These are phyloP conservation scores for Trachelus troglodyta DNA, from an alignment of 2,888 invertebrate species.

Conservation along the genomic window DNA sequence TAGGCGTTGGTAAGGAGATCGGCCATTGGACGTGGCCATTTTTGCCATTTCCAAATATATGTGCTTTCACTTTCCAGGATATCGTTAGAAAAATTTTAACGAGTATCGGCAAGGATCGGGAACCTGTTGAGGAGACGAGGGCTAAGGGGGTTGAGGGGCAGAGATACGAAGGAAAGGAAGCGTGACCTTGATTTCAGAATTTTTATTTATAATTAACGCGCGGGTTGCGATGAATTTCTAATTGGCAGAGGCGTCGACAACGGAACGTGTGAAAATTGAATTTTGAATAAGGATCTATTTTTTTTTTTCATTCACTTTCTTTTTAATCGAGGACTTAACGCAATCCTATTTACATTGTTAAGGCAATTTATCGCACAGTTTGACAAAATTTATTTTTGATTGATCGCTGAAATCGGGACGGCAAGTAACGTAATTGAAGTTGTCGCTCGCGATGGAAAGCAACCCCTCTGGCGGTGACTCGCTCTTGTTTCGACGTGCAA, in stretches of 20 bases:
- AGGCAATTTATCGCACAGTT: too few relatives aligned
- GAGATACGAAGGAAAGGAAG: neutral
- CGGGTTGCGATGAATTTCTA: too few relatives aligned
- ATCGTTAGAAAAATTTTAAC: conserved; percentile 15
- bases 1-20: conserved; percentile 9
- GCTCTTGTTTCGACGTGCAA: conserved; percentile 28
- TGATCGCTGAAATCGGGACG: too few relatives aligned
- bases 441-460: conserved; percentile 39
- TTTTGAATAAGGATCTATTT: too few relatives aligned
- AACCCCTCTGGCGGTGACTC: conserved; percentile 38
- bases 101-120: conserved; percentile 10
- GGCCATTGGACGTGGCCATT: conserved; percentile 44
- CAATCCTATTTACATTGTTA: too few relatives aligned
- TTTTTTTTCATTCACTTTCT: too few relatives aligned
- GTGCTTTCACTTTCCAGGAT: conserved; percentile 60
- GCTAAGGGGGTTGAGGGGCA: neutral
- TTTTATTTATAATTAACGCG: too few relatives aligned
- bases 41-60: conserved; percentile 59
- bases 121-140: conserved; percentile 18
- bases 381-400: too few relatives aligned
- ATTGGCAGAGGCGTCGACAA: too few relatives aligned
- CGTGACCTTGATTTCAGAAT: neutral
- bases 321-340: too few relatives aligned
- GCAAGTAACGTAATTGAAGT: conserved; percentile 36
- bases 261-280: too few relatives aligned